Conservation (phyloP, 2,888 invertebrate species). For the Nematopogon swammerdamellus region DNA sequence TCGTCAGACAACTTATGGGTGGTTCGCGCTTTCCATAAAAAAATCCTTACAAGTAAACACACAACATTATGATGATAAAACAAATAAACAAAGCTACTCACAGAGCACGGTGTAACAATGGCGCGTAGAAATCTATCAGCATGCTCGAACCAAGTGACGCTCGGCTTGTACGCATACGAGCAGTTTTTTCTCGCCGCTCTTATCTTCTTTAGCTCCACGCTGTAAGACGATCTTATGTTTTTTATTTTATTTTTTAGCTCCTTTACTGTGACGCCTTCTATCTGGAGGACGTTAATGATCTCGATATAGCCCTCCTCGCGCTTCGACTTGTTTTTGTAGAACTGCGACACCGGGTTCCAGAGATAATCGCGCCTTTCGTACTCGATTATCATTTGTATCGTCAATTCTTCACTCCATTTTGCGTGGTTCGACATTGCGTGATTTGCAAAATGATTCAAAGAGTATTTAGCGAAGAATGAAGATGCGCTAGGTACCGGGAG, state of each 20-base stretch:
- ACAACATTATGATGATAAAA: too few species aligned
- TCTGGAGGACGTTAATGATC: constrained; percentile 44
- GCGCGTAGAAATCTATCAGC: constrained; percentile 55
- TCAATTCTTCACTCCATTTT: constrained; percentile 52
- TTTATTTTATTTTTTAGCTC: constrained; percentile 54
- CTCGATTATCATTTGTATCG: constrained; percentile 50
- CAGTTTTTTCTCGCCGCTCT: constrained; percentile 51
- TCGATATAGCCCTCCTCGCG: constrained; percentile 49
- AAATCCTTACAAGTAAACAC: too few species aligned
- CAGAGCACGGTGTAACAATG: constrained; percentile 53
- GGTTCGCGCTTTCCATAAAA: too few species aligned
- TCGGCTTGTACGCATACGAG: constrained; percentile 54
- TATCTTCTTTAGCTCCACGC: constrained; percentile 53
- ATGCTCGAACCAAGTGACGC: constrained; percentile 56
- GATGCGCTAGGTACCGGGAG: constrained; percentile 26
- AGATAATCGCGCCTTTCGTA: constrained; percentile 50
- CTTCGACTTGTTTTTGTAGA: constrained; percentile 52
- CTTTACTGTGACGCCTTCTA: constrained; percentile 47
- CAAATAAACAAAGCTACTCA: constrained; percentile 28
- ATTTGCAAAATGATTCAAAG: too few species aligned
- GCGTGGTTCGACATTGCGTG: constrained; percentile 25
- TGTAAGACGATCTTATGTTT: constrained; percentile 51
- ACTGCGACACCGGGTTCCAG: constrained; percentile 50
- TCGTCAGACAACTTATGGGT: too few species aligned
- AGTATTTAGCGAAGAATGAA: neutral